These are phyloP conservation scores for Aplysina aerophoba DNA, from an alignment of 37 sponge, comb jelly and placozoan genomes.

Conservation along the genomic window DNA sequence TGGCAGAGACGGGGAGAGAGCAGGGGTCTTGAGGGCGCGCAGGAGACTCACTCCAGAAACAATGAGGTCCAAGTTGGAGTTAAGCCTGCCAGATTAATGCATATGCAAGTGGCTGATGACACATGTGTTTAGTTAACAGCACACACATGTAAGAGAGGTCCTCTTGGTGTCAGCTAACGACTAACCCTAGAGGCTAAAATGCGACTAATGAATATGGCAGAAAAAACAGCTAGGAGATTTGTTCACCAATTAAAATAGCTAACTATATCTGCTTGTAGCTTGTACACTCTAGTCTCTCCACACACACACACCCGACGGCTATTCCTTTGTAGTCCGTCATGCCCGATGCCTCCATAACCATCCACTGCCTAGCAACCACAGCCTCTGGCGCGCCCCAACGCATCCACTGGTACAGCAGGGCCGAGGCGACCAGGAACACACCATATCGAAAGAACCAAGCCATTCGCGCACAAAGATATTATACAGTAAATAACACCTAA, in stretches of 20 bases:
- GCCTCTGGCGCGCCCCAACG: background rate
- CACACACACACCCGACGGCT: background rate
- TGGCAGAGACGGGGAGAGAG: constrained; percentile 47
- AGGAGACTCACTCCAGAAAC: constrained; percentile 74
- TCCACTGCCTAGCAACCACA: constrained; percentile 7
- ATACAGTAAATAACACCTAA: too few relatives aligned
- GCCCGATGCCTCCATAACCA: background rate
- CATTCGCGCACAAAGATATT: background rate
- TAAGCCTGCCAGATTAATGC: constrained; percentile 52
- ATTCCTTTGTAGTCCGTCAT: background rate
- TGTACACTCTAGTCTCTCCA: too few relatives aligned
- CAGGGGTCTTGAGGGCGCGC: constrained; percentile 30
- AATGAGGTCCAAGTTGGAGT: constrained; percentile 86
- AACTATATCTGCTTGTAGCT: too few relatives aligned
- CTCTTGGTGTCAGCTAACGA: too few relatives aligned
- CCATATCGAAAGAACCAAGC: background rate
- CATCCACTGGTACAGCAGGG: background rate
- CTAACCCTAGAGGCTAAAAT: too few relatives aligned
- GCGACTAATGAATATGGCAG: too few relatives aligned
- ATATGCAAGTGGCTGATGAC: too few relatives aligned
- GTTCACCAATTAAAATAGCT: too few relatives aligned
- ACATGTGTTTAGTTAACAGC: too few relatives aligned
- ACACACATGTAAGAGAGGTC: too few relatives aligned
- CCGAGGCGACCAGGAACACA: background rate
- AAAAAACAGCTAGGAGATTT: too few relatives aligned